Evolutionary conservation across 1,140 invertebrate genomes (phyloP).

Genomic region (Ceratina japonica): DNA sequence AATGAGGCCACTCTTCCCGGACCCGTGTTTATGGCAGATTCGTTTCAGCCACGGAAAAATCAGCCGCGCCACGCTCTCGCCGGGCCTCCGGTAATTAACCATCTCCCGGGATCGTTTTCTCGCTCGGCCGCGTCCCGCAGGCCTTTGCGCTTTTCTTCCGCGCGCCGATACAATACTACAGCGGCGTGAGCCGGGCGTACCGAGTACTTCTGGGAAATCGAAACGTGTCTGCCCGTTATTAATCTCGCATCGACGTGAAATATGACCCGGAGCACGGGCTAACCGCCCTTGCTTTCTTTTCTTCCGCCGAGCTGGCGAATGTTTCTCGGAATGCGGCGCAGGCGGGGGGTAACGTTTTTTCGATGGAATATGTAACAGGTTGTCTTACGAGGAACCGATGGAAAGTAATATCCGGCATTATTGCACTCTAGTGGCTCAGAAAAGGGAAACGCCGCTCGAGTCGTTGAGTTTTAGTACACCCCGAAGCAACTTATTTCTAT

Average conservation of each 20-base stretch:
- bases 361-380: slow-evolving; percentile 61
- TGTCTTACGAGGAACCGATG: slow-evolving; percentile 52
- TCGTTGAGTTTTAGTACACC: slow-evolving; percentile 26
- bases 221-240: slow-evolving; percentile 64
- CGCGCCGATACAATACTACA: slow-evolving; percentile 7
- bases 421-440: slow-evolving; percentile 35
- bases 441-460: background rate
- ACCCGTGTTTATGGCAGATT: slow-evolving; percentile 66
- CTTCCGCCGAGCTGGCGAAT: background rate
- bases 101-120: slow-evolving; percentile 29
- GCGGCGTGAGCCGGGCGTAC: slow-evolving; percentile 35
- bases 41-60: slow-evolving; percentile 59
- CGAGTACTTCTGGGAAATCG: slow-evolving; percentile 65
- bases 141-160: slow-evolving; percentile 45
- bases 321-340: slow-evolving; percentile 41
- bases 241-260: slow-evolving; percentile 63
- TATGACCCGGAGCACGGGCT: slow-evolving; percentile 35
- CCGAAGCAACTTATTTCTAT: background rate
- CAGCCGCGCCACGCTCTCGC: slow-evolving; percentile 42
- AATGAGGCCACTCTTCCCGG: slow-evolving; percentile 35
- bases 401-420: slow-evolving; percentile 51
- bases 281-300: background rate
- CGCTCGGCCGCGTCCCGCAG: slow-evolving; percentile 24
- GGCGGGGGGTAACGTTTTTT: slow-evolving; percentile 51
- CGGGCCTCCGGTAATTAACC: slow-evolving; percentile 53